Evolutionary conservation across 2,888 invertebrate species (phyloP), one percentile per base, ranked within the genome.

Genomic region (Drosophila ezoana): DNA sequence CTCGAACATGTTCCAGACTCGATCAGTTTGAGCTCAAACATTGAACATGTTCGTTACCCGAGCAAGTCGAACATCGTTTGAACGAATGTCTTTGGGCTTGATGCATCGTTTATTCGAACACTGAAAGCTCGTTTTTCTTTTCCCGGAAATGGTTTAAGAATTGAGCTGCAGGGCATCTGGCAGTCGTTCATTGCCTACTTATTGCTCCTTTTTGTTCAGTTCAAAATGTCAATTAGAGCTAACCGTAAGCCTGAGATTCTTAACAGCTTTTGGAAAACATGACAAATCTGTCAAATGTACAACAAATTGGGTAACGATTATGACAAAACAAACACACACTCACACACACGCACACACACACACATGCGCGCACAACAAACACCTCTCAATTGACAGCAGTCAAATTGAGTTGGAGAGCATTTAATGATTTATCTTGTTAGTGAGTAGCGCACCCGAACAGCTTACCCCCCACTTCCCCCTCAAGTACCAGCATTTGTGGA

Each of bases 371-470:
- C 4, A 44, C n/a, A n/a, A 53, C 18, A 52, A 66, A 75, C 49
- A 61, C 20, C 58, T 41, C 40, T 67, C 61, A 73, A 76, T 81
- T 69, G 75, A 67, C 64, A 64, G 72, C 69, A 82, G 63, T 61
- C 63, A 74, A 81, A 81, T 71, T 77, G 68, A 74, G 71, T 70
- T 70, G 58, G 51, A 54, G 65, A 41, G 41, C 56, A 65, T 54
- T 68, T 65, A 67, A 81, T 81, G 78, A 84, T 84, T 81, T 81
- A 81, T 81, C 79, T 79, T 79, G 75, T 81, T 79, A 79, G 72
- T 60, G 65, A 32, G 49, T 16, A 35, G 32, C 47, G 20, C 44
- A 41, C 3, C 1, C 44, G 35, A 18, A 35, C 16, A 35, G 41
- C 8, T 23, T 14, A 18, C 35, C 14, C 35, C 20, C 20, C 5